Evolutionary conservation across 2,888 invertebrate genomes (phyloP), one percentile per base, ranked within the genome.

Genomic region (Caenorhabditis imperialis): DNA sequence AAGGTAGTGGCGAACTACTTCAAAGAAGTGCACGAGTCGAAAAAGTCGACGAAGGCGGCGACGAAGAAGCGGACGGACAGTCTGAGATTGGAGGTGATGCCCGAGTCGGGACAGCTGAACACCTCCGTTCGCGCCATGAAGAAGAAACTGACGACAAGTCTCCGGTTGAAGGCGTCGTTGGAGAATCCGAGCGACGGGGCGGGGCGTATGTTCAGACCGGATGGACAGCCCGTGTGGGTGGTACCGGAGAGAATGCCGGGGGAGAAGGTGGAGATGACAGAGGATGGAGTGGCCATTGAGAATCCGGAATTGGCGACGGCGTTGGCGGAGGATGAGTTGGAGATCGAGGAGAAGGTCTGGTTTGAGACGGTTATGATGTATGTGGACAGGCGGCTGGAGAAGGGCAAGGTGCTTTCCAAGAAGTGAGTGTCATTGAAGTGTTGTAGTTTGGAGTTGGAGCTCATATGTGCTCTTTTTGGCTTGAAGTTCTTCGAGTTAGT

Each of bases 191-290:
- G n/a, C 53, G 35, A 4, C 30, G 53, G n/a, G 62, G 50, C 37
- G 50, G 53, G 0, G 53, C 6, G 45, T 18, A 33, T 62, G 12
- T 62, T 62, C 22, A 44, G 44, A 37, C 53, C 42, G 42, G 53
- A 62, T 22, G 62, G 62, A 12, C 53, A 62, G 12, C 62, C 62
- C 1, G 45, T 62, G 35, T 62, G 62, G 62, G 45, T 62, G 53
- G 62, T 62, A 8, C 44, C 53, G 7, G 62, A 62, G n/a, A 22
- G 44, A 3, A 45, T 35, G 16, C 62, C 53, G 23, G 44, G 38
- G 14, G 53, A 62, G n/a, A 3, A 5, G 1, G 22, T 48, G n/a
- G 30, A 22, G 16, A 40, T 44, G 27, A 53, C 50, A 27, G 44
- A 42, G 5, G 35, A 37, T 6, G 62, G 62, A 23, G 53, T 25